Percentiles rank a stretch among this genome's conserved stretches.
Conservation (phyloP, 2,113 vertebrate species). For the Mus pahari region DNA sequence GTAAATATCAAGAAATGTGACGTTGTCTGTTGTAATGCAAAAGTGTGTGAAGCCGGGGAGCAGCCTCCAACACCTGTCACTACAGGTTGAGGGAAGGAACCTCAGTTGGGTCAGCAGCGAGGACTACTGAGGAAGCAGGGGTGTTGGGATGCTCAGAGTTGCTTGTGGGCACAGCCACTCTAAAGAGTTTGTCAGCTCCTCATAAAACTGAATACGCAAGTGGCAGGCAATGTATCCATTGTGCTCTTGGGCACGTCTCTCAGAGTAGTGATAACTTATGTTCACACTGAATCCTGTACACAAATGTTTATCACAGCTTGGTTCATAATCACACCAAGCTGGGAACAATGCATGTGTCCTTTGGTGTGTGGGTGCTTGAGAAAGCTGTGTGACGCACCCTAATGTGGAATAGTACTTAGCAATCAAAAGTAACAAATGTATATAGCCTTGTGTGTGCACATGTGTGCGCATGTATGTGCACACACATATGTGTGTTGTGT, state of each 20-base stretch:
- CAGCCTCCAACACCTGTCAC: too few species aligned
- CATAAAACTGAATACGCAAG: not conserved
- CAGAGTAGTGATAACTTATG: not conserved
- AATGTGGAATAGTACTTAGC: not conserved
- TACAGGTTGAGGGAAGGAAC: too few species aligned
- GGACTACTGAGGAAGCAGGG: not conserved
- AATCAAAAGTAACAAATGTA: not conserved
- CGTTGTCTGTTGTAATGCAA: not conserved
- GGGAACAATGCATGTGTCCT: not conserved
- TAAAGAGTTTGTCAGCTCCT: not conserved
- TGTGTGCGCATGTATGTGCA: not conserved
- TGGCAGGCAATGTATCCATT: not conserved
- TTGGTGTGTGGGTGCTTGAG: not conserved
- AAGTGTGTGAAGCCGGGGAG: too few species aligned
- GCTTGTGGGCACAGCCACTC: not conserved
- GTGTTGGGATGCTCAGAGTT: not conserved
- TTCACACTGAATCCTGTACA: not conserved
- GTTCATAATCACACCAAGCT: not conserved
- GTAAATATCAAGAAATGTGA: too few species aligned
- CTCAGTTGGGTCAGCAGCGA: too few species aligned
- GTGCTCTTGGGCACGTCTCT: not conserved
- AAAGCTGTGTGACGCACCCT: fast-evolving
- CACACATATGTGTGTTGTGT: not conserved
- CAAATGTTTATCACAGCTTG: not conserved
- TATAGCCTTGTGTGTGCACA: not conserved